Evolutionary conservation across 2,797 vertebrate species (phyloP).

Genomic region (Heliangelus exortis): DNA sequence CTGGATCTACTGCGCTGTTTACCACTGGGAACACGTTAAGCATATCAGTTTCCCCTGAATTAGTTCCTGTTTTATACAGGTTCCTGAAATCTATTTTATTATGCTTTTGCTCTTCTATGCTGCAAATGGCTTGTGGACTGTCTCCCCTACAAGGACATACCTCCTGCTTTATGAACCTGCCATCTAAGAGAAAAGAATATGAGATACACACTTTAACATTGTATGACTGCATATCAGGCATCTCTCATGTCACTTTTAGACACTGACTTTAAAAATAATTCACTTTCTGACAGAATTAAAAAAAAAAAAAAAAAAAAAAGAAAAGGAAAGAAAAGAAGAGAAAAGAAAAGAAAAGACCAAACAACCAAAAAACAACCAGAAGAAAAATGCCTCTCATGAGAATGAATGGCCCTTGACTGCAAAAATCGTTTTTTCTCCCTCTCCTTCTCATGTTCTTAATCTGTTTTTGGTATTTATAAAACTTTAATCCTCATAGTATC

Average conservation of each 20-base stretch:
- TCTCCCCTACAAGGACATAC: background rate
- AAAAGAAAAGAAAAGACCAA: too few relatives aligned
- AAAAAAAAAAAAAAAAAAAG: background rate
- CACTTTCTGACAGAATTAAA: background rate
- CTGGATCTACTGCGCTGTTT: background rate
- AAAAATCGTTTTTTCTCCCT: background rate
- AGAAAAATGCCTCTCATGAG: background rate
- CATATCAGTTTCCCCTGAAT: background rate
- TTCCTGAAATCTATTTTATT: background rate
- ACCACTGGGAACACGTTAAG: background rate
- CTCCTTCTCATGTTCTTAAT: constrained; percentile 21
- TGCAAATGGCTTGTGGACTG: background rate
- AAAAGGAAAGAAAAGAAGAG: too few relatives aligned
- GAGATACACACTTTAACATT: background rate
- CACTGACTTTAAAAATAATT: background rate
- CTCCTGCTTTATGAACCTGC: background rate
- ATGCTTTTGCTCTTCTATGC: background rate
- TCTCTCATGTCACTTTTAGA: background rate
- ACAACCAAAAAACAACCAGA: background rate
- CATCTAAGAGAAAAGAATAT: background rate
- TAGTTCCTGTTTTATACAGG: background rate
- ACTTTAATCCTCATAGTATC: constrained; percentile 20
- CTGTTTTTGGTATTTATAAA: constrained; percentile 53
- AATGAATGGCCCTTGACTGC: background rate
- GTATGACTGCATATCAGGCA: background rate